Base-by-base conservation (phyloP, 2,888 invertebrate genomes). In the Ceriagrion tenellum region DNA sequence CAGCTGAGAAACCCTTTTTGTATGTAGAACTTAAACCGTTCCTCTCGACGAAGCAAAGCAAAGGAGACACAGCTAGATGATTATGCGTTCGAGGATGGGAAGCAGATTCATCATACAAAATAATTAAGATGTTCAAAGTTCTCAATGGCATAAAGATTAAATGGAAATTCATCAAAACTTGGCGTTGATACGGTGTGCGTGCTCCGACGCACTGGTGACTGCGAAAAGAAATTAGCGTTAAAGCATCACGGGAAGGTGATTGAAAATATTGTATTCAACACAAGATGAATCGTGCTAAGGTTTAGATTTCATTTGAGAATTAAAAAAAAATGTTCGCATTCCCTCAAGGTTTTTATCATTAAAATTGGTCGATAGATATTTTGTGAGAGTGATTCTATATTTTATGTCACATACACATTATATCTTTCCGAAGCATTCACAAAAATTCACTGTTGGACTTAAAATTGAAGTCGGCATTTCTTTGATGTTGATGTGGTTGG, bases 21-120 rank as follows among this genome's bases (percentile, higher is more conserved):
- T 4, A 1, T 81, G 16, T 35, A 13, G 2, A 18, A 16, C 81
- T 35, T 13, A 81, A 81, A 35, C 81, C 35, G 35, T 35, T 81
- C 81, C 81, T 81, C 81, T 81, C 81, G 35, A 18, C 81, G 10
- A 81, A 81, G 30, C 81, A 81, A 81, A 81, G 81, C 81, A 30
- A 35, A 3, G 35, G 16, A 69, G 23, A 26, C 69, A 69, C 26
- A 16, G 4, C 13, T 26, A 35, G 3, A 81, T 81, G 23, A 59
- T 20, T 16, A 12, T 81, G n/a, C 35, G 81, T 23, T 47, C 47
- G 8, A 3, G 69, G 69, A 23, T 69, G 1, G 18, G 12, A 69
- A 69, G 12, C n/a, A 69, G n/a, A 12, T n/a, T 1, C 69, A 2
- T 59, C 6, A 59, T 59, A 20, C 59, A 20, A 16, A 8, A 16